phyloP scores from a whole-genome alignment of 2,113 vertebrate species.

The Pedionomus torquatus region DNA sequence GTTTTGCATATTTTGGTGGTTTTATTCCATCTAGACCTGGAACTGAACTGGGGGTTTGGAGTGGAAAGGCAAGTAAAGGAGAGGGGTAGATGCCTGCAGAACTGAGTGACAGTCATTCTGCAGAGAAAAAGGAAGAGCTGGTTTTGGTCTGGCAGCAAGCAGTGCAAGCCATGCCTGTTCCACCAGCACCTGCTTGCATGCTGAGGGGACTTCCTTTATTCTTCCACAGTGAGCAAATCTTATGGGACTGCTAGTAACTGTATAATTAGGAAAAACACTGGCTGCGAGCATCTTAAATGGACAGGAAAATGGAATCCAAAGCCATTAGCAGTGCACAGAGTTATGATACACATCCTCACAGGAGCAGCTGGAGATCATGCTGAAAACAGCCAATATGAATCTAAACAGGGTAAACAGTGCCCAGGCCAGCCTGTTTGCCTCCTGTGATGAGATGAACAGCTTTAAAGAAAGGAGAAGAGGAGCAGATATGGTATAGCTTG shows the following conservation, averaged over 20 bases:
- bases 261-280: not conserved
- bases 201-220: not conserved
- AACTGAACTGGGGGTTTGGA: not conserved
- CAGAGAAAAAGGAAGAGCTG: not conserved
- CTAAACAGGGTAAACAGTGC: not conserved
- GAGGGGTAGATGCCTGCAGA: not conserved
- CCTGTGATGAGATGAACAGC: not conserved
- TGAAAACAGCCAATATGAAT: not conserved
- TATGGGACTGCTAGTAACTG: not conserved
- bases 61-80: not conserved
- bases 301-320: not conserved
- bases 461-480: not conserved
- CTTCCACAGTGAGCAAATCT: not conserved
- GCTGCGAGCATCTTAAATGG: not conserved
- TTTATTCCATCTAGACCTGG: not conserved
- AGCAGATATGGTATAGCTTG: fast-evolving
- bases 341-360: not conserved
- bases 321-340: not conserved
- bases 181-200: not conserved
- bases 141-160: not conserved
- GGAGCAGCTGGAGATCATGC: not conserved
- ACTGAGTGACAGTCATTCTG: too few relatives aligned
- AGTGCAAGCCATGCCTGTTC: not conserved
- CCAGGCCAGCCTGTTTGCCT: not conserved
- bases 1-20: not conserved